phyloP scores from a whole-genome alignment of 2,797 vertebrate genomes.

The Mus spretus region DNA sequence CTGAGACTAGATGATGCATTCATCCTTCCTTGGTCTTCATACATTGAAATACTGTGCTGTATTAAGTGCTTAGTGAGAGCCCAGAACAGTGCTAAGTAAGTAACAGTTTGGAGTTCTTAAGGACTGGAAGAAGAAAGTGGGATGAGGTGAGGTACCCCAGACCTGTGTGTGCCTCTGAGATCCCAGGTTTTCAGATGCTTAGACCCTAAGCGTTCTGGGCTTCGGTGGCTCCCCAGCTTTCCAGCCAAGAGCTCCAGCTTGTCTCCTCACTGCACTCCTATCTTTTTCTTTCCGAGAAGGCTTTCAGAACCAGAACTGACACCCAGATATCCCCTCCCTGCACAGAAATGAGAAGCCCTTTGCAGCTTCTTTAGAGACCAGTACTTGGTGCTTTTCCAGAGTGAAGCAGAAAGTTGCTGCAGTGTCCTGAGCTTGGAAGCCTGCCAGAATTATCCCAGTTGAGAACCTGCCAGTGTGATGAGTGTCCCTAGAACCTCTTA shows the following conservation, averaged over 20 bases:
- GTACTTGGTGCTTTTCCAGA: background rate
- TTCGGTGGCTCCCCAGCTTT: background rate
- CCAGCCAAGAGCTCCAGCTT: background rate
- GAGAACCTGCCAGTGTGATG: conserved; percentile 20
- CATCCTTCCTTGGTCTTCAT: background rate
- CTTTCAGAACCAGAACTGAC: background rate
- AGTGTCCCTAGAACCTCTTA: conserved; percentile 4
- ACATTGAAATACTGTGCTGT: background rate
- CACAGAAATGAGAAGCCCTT: background rate
- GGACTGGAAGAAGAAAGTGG: background rate
- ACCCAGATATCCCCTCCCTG: background rate
- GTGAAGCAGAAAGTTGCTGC: conserved; percentile 38
- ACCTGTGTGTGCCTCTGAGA: background rate
- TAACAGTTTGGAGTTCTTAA: background rate
- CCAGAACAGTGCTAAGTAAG: background rate
- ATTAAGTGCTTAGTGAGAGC: background rate
- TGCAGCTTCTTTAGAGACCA: background rate
- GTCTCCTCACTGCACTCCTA: background rate
- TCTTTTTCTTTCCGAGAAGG: background rate
- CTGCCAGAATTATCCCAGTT: conserved; percentile 14
- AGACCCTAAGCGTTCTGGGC: background rate
- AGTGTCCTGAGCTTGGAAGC: background rate
- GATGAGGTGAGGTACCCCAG: background rate
- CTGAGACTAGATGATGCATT: background rate
- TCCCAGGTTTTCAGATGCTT: background rate